Percentiles rank a stretch among this genome's conserved stretches.
Conservation (phyloP, 1,140 invertebrate species). For the Stenopsyche tienmushanensis region DNA sequence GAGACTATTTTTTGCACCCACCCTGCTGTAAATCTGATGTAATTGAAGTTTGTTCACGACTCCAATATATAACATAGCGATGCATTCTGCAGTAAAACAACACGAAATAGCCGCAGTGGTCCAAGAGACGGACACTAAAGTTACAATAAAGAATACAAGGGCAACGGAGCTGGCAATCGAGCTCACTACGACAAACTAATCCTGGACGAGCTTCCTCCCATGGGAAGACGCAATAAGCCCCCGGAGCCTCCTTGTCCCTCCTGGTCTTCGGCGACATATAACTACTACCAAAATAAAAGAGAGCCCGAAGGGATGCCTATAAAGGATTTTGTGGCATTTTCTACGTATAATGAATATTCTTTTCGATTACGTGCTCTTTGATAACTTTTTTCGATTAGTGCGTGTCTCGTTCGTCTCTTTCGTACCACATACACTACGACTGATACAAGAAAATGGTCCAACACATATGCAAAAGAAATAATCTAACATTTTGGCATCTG, state of each 20-base stretch:
- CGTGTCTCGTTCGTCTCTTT: too few relatives aligned
- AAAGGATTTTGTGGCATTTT: neutral
- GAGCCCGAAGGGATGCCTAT: neutral
- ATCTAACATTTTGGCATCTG: neutral
- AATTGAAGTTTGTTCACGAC: constrained; percentile 8
- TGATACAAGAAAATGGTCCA: too few relatives aligned
- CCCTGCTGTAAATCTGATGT: too few relatives aligned
- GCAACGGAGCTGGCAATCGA: constrained; percentile 24
- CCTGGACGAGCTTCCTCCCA: constrained; percentile 26
- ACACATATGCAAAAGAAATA: too few relatives aligned
- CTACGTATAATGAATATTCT: neutral
- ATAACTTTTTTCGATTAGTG: too few relatives aligned
- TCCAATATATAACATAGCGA: constrained; percentile 7
- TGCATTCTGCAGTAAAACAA: constrained; percentile 3
- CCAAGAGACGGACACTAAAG: constrained; percentile 24
- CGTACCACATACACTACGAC: too few relatives aligned
- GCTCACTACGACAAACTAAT: constrained; percentile 30
- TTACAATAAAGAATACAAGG: constrained; percentile 32
- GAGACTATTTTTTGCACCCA: too few relatives aligned
- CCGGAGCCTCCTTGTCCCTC: constrained; percentile 19
- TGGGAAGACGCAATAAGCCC: constrained; percentile 23
- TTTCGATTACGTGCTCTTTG: neutral
- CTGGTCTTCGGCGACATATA: constrained; percentile 17
- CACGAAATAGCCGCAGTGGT: neutral
- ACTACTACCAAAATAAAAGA: constrained; percentile 5